Conservation (phyloP, 1,140 invertebrate genomes). For the Drosophila littoralis region DNA sequence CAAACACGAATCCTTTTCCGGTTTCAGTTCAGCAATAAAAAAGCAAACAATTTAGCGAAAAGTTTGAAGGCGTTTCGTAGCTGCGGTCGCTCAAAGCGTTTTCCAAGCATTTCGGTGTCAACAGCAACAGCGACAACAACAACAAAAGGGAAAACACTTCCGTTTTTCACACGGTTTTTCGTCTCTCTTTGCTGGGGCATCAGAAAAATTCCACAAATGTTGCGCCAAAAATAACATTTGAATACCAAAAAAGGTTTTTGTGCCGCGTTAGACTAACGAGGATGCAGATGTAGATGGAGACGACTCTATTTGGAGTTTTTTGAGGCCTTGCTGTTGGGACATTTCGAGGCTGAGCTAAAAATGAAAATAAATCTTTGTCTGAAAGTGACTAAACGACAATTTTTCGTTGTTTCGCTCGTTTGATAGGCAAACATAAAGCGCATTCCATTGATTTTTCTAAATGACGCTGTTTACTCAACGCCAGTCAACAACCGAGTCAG, state of each 20-base stretch:
- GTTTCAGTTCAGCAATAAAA: conserved; percentile 34
- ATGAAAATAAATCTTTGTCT: conserved; percentile 52
- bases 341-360: not conserved
- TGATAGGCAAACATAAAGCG: conserved; percentile 45
- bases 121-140: conserved; percentile 38
- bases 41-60: conserved; percentile 51
- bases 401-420: conserved; percentile 45
- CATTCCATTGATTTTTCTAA: conserved; percentile 65
- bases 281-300: conserved; percentile 51
- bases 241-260: conserved; percentile 75
- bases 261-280: conserved; percentile 58
- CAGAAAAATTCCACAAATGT: conserved; percentile 60
- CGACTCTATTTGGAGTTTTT: conserved; percentile 62
- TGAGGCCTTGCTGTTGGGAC: conserved; percentile 31
- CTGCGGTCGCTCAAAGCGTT: conserved; percentile 52
- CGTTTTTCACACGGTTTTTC: conserved; percentile 69
- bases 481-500: conserved; percentile 28
- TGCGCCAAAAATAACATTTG: conserved; percentile 77
- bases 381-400: conserved; percentile 67
- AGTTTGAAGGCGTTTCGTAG: conserved; percentile 51
- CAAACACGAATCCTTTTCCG: conserved; percentile 41
- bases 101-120: conserved; percentile 42
- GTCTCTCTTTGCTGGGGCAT: conserved; percentile 6
- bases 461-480: conserved; percentile 58
- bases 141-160: conserved; percentile 55